Conservation (phyloP, 2,113 vertebrate genomes). For the Datnioides undecimradiatus region DNA sequence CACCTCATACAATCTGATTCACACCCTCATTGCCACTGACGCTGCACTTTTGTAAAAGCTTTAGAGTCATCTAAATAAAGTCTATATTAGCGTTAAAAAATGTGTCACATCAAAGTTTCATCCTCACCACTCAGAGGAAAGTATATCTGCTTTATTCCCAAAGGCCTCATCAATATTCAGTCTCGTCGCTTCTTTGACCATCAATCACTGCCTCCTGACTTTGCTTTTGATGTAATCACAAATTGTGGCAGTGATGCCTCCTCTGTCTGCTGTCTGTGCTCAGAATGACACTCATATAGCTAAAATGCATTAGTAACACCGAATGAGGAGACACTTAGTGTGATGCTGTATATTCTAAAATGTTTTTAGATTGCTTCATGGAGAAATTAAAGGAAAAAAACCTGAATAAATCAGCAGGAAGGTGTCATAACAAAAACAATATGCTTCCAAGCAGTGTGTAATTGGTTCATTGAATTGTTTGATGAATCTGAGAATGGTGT, state of each 20-base stretch:
- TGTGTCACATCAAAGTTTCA: conserved; percentile 14
- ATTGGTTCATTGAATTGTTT: not conserved
- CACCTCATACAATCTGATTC: conserved; percentile 13
- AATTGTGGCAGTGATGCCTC: conserved; percentile 22
- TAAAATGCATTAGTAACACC: conserved; percentile 10
- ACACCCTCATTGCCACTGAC: conserved; percentile 7
- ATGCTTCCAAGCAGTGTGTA: too few species aligned
- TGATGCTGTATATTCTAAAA: not conserved
- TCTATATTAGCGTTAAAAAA: conserved; percentile 35
- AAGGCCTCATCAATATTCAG: conserved; percentile 37
- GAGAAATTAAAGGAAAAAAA: not conserved
- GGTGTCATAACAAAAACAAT: not conserved
- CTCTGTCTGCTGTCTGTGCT: not conserved
- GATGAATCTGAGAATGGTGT: not conserved
- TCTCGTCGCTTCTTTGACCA: conserved; percentile 26
- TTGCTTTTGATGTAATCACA: conserved; percentile 24
- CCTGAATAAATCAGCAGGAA: not conserved
- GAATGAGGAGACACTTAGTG: conserved; percentile 14
- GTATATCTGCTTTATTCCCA: not conserved
- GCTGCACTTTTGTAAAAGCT: conserved; percentile 38
- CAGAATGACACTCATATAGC: conserved; percentile 29
- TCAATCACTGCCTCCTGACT: conserved; percentile 39
- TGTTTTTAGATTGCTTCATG: not conserved
- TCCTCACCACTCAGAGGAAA: not conserved
- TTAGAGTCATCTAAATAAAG: conserved; percentile 32